Evolutionary conservation across 2,113 vertebrate species (phyloP).

Genomic region (Tyto alba): DNA sequence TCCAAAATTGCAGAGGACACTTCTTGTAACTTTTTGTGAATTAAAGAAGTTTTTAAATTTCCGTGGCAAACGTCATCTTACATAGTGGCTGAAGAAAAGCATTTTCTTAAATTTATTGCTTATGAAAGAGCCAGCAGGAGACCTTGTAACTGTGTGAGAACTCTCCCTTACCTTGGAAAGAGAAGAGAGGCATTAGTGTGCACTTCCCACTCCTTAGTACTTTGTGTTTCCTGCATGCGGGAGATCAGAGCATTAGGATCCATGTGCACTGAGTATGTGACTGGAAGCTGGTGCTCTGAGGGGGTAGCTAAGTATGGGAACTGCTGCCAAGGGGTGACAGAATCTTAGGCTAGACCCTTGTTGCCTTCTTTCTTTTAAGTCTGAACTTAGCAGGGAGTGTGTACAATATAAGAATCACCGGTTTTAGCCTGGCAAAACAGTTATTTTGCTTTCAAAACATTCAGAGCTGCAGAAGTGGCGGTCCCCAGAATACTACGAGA

Average conservation of each 20-base stretch:
- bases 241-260: background rate
- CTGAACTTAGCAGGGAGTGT: fast-evolving
- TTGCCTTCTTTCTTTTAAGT: background rate
- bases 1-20: background rate
- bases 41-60: background rate
- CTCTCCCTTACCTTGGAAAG: background rate
- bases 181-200: background rate
- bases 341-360: background rate
- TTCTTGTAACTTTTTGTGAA: background rate
- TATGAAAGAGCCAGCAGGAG: background rate
- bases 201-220: background rate
- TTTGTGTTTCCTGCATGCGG: background rate
- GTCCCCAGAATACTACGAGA: constrained; percentile 89
- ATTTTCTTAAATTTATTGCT: background rate
- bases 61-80: background rate
- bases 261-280: background rate
- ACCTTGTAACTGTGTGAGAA: background rate
- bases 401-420: fast-evolving
- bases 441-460: background rate
- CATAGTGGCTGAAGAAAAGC: background rate
- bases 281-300: background rate
- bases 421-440: background rate
- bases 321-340: background rate
- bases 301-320: background rate
- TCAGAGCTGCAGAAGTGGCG: constrained; percentile 92